Evolutionary conservation across 2,888 invertebrate genomes (phyloP), one percentile per base, ranked within the genome.

Genomic region (Craniophora ligustri): DNA sequence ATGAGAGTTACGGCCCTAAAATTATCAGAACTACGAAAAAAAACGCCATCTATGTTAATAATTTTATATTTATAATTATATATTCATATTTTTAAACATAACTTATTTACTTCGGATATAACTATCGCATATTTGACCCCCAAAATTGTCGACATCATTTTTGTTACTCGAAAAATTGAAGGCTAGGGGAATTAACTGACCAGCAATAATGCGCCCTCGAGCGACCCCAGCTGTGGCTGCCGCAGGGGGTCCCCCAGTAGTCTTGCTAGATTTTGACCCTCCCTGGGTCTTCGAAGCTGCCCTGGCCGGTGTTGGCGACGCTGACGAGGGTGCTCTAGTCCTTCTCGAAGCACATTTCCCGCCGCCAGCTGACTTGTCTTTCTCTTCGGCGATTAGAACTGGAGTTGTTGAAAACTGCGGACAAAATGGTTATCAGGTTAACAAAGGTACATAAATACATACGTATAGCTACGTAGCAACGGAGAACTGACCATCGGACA

Each of bases 201-300:
- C 90, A 13, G 90, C 90, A 21, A 89, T 90, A 2, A 90, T 89
- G 36, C 59, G 82, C 0, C 90, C 90, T 18, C 78, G 39, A 0
- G 85, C 80, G 0, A 84, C 86, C 0, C 73, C 82, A 0, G 61
- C 54, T 0, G 60, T 54, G 0, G 81, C 67, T 2, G 81, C 68
- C 2, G 70, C 78, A 0, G 82, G 84, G 0, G 84, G 76, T 0
- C 47, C 69, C 5, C 41, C 23, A 1, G 54, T 42, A 0, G 26
- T 36, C 14, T 30, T 42, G 6, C 46, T 54, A 5, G 34, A 42
- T 8, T 31, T 31, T n/a, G 32, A 5, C 15, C 15, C 15, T 14
- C 3, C 10, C 10, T 8, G 8, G 23, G 23, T 8, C 8, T 21
- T 21, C 5, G 6, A 4, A 19, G 28, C 35, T 1, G 16, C 7